Evolutionary conservation across 2,113 vertebrate genomes (phyloP), one percentile per base, ranked within the genome.

Genomic region (Myrmecobius fasciatus): DNA sequence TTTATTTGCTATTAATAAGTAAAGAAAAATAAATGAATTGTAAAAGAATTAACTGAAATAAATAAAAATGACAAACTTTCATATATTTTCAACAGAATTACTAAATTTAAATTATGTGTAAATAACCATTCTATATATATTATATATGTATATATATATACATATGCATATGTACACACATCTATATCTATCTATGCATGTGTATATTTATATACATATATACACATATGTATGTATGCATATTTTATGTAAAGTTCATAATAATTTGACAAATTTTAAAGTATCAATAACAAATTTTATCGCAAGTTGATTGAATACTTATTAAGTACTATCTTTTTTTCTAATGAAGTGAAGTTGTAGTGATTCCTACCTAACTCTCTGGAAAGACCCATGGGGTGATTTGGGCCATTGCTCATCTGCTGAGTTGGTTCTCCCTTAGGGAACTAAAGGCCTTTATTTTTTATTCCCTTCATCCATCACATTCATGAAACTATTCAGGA

Each of bases 401-500:
- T n/a, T 56, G 46, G 52, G n/a, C n/a, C 89, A 46, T 94, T 54
- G 91, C 52, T 95, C 95, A 94, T 36, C 54, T 92, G 47, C 47
- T 9, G 89, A 94, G 49, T 28, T 83, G 60, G 90, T 90, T 8
- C 17, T 94, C 10, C 93, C 89, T 53, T 51, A 14, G 92, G 96
- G 75, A 93, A 91, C 75, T 5, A 0, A 2, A 95, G 46, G 89
- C n/a, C 60, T 91, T 91, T 94, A 26, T 47, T 92, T 91, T 52
- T n/a, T 92, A 53, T 93, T 53, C 49, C 10, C 46, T 36, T 95
- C 95, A 95, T 96, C 94, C 49, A 96, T 97, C 95, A 97, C 67
- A 91, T 96, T 97, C 93, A 54, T 46, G 46, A 89, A 96, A 96
- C 52, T 47, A 90, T 43, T 95, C 52, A 92, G 43, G 94, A 36